Base-by-base conservation (phyloP, 2,888 invertebrate genomes). In the Caradrina kadenii region DNA sequence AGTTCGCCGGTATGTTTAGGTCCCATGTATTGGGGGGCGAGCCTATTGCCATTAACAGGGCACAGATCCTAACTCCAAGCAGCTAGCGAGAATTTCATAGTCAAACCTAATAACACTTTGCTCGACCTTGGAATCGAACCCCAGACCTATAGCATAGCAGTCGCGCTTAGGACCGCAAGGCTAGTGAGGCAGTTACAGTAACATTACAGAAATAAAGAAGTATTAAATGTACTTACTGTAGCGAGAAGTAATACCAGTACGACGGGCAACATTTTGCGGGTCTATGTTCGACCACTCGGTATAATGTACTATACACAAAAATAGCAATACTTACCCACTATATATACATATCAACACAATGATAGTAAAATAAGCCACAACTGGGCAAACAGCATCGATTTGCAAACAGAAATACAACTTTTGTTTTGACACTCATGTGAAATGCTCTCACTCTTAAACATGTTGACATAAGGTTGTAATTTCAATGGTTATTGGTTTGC, bases 261-360 rank as follows among this genome's bases (percentile, higher is more conserved):
- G 84, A 93, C 69, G 70, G 91, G 89, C 93, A 94, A 86, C 95
- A 95, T 95, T 85, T 84, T 93, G 91, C 81, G 90, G 93, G 92
- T 93, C 93, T 87, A 49, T 74, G 17, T 78, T 17, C 63, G 91
- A 93, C 93, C 93, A 90, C 90, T 78, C 90, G 95, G 95, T 95
- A 94, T 95, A 93, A 94, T 93, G 93, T 90, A 93, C 88, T 94
- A 94, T 94, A 95, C 94, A 93, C 91, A 81, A 86, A 75, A 72
- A 62, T 76, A 17, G 58, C 63, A 35, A 56, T 69, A 72, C 54
- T 15, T 49, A 48, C 81, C 88, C 77, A 76, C 85, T 93, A 93
- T 95, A 87, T 95, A 95, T 95, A 95, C 90, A 89, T 84, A 83
- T 75, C 73, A 17, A 70, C 60, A 88, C 89, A 88, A 91, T 87